phyloP scores from a whole-genome alignment of 2,797 vertebrate species.

The Otolemur crassicaudatus region DNA sequence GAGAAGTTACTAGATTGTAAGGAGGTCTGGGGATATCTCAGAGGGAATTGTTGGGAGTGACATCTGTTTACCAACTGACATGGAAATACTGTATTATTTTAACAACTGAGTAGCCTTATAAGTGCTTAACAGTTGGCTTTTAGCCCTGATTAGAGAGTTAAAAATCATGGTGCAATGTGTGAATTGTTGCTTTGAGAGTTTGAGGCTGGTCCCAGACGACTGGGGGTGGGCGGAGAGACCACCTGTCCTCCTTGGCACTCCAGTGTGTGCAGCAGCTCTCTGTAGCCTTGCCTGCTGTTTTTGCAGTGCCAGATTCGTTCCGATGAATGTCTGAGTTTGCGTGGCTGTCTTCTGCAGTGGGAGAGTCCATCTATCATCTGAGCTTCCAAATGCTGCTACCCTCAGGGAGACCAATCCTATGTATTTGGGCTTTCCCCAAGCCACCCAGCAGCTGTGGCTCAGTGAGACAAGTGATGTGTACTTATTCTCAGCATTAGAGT shows the following conservation, averaged over 20 bases:
- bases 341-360: conserved; percentile 1
- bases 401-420: conserved; percentile 7
- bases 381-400: background rate
- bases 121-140: background rate
- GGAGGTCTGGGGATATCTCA: background rate
- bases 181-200: background rate
- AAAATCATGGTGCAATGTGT: background rate
- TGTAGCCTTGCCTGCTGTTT: background rate
- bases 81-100: conserved; percentile 50
- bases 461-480: background rate
- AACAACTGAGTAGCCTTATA: background rate
- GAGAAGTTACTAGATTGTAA: background rate
- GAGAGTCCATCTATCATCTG: background rate
- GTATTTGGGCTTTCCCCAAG: background rate
- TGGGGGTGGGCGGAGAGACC: background rate
- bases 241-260: background rate
- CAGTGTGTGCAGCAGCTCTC: background rate
- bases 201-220: background rate
- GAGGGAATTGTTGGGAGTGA: background rate
- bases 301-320: background rate
- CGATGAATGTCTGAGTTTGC: conserved; percentile 44
- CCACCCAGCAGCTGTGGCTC: background rate
- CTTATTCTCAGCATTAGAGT: background rate
- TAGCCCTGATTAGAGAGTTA: background rate
- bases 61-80: conserved; percentile 14